A percentile compares a stretch with the other conserved stretches of the same genome.
phyloP scores from a whole-genome alignment of 2,797 vertebrate genomes.

The Toxotes lorentzi region DNA sequence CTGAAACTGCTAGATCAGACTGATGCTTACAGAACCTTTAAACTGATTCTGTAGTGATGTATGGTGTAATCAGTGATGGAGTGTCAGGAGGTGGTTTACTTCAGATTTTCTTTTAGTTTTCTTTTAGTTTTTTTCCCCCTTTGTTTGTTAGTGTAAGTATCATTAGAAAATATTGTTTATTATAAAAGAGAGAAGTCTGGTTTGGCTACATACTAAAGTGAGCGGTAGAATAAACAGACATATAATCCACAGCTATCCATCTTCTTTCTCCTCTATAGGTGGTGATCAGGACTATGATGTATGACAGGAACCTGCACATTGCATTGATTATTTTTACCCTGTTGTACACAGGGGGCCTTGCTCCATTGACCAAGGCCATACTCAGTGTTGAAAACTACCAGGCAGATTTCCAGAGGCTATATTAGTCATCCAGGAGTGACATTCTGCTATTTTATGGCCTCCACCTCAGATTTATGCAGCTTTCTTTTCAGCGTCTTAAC shows the following conservation, averaged over 20 bases:
- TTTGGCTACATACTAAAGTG: slow-evolving; percentile 12
- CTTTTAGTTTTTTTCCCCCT: background rate
- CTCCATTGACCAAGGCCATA: slow-evolving; percentile 54
- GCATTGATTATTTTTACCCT: slow-evolving; percentile 52
- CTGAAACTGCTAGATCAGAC: background rate
- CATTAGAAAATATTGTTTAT: slow-evolving; percentile 9
- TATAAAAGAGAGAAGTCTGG: background rate
- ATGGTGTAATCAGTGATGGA: background rate
- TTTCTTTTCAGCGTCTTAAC: slow-evolving; percentile 27
- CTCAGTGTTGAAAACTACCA: slow-evolving; percentile 53
- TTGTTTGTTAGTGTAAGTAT: background rate
- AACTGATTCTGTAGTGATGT: background rate
- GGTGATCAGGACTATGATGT: slow-evolving; percentile 17
- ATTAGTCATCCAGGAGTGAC: slow-evolving; percentile 57
- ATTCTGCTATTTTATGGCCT: slow-evolving; percentile 44
- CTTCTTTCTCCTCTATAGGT: background rate
- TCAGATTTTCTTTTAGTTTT: no score
- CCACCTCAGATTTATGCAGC: slow-evolving; percentile 47
- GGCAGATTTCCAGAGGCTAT: slow-evolving; percentile 53
- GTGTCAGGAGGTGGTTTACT: no score
- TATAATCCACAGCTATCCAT: slow-evolving; percentile 6
- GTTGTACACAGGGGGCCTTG: slow-evolving; percentile 9
- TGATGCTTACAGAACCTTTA: background rate
- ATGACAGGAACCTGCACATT: slow-evolving; percentile 25
- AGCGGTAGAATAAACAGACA: slow-evolving; percentile 31